phyloP scores from a whole-genome alignment of 2,113 vertebrate genomes.

The Antennarius striatus region DNA sequence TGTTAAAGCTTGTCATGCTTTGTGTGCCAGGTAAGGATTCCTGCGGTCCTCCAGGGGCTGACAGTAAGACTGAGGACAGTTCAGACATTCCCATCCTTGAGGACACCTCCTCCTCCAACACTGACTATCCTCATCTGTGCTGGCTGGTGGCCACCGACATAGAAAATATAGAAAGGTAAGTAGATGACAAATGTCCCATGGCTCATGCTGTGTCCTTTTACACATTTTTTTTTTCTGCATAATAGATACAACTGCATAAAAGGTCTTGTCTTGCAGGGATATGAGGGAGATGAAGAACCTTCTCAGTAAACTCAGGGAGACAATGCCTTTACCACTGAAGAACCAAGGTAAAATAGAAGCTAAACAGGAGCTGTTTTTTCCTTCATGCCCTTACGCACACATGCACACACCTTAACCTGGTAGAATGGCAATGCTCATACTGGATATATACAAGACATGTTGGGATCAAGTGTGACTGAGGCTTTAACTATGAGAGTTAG shows the following conservation, averaged over 20 bases:
- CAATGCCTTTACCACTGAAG: slow-evolving; percentile 99
- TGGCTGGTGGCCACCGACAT: slow-evolving; percentile 94
- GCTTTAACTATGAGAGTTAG: too few relatives aligned
- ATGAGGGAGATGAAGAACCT: slow-evolving; percentile 99
- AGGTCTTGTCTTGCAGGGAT: slow-evolving; percentile 80
- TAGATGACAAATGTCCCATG: not conserved
- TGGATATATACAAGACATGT: too few relatives aligned
- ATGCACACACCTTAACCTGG: not conserved
- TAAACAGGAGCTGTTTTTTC: not conserved
- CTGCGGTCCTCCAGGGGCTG: slow-evolving; percentile 75
- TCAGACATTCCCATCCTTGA: slow-evolving; percentile 91
- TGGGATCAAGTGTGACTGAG: too few relatives aligned
- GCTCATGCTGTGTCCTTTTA: not conserved
- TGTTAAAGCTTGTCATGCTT: not conserved
- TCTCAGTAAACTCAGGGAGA: slow-evolving; percentile 99
- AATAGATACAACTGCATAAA: not conserved
- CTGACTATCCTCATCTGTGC: slow-evolving; percentile 86
- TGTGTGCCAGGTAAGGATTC: slow-evolving; percentile 85
- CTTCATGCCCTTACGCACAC: not conserved
- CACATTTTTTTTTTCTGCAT: not conserved
- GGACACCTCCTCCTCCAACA: slow-evolving; percentile 86
- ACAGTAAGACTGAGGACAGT: slow-evolving; percentile 87
- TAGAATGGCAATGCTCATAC: not conserved
- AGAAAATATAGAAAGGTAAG: slow-evolving; percentile 92
- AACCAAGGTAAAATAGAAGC: slow-evolving; percentile 87